Base-by-base conservation (phyloP, 92 coral and sea anemone species). In the Bergia sp. region DNA sequence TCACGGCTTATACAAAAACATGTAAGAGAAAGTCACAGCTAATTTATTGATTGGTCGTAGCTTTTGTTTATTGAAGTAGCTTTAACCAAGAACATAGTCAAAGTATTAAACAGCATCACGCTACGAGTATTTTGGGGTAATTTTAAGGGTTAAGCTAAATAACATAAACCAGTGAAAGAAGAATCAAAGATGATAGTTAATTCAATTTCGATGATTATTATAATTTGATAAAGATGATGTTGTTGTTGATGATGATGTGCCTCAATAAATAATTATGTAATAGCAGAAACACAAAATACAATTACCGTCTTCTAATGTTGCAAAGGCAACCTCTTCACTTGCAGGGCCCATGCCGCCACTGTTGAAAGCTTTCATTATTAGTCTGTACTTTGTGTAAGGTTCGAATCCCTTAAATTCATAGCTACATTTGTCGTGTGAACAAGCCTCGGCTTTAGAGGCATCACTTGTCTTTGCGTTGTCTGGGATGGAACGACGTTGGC, bases 311-410 rank as follows among this genome's bases (percentile, higher is more conserved):
- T 92, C 83, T 36, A 78, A 76, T 5, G 96, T 90, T 13, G 81
- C 86, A 77, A 95, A 82, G 10, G 37, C 72, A 36, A 86, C 77
- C 42, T 90, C 92, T 23, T 76, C 88, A 58, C 96, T 95, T 3
- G 77, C 36, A 1, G 99, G 99, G 0, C 99, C 99, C 37, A 88
- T 74, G 1, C 99, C 99, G 0, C 99, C 99, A 78, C 96, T 97
- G 89, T 97, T 97, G 38, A 71, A 86, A 38, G 98, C 99, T 38
- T 85, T 90, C 39, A 97, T 73, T 0, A 83, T 86, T 76, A 97
- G 6, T 16, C 23, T 77, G 82, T 95, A 97, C 55, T 53, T 74
- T 2, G 91, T 88, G 65, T 88, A 92, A 12, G 99, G 96, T 29
- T 55, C 80, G 8, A 97, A 93, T 0, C 94, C 94, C 11, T 82